These are phyloP conservation scores for Jordanella pulchra DNA, from an alignment of 2,797 vertebrate genomes.

Conservation along the genomic window DNA sequence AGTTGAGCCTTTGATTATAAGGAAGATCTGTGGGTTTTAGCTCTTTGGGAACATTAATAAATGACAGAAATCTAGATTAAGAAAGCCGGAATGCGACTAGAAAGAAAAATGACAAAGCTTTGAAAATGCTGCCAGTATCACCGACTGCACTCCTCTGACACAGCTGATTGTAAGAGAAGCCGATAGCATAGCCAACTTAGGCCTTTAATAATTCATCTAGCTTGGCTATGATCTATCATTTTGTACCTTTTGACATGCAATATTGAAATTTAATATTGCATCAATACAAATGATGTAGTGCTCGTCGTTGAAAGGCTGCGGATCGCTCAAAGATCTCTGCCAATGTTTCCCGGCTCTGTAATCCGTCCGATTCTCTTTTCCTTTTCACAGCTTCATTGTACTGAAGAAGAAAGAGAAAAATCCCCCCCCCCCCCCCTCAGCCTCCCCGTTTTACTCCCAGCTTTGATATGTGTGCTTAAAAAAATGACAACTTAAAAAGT, in stretches of 20 bases:
- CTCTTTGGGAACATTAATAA: conserved; percentile 77
- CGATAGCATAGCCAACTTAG: conserved; percentile 76
- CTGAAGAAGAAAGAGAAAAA: conserved; percentile 71
- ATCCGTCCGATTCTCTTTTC: conserved; percentile 40
- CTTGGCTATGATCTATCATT: conserved; percentile 87
- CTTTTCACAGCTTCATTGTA: conserved; percentile 73
- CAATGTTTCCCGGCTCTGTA: conserved; percentile 60
- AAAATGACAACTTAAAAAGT: conserved; percentile 78
- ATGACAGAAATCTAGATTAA: conserved; percentile 78
- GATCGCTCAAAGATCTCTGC: conserved; percentile 76
- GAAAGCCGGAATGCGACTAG: conserved; percentile 66
- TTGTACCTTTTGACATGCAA: conserved; percentile 88
- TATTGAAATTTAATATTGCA: conserved; percentile 89
- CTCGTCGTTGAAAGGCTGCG: conserved; percentile 76
- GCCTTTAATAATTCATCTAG: conserved; percentile 87
- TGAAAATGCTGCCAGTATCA: conserved; percentile 81
- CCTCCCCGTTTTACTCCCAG: conserved; percentile 26
- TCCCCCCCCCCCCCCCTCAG: conserved; percentile 66
- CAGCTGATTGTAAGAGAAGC: conserved; percentile 83
- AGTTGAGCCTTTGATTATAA: conserved; percentile 71
- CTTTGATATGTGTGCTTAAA: conserved; percentile 83
- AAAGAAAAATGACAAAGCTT: conserved; percentile 75
- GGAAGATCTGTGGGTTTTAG: conserved; percentile 73
- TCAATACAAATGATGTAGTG: conserved; percentile 87
- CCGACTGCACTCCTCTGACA: conserved; percentile 80